Evolutionary conservation across 2,797 vertebrate genomes (phyloP).

Genomic region (Potorous gilbertii): DNA sequence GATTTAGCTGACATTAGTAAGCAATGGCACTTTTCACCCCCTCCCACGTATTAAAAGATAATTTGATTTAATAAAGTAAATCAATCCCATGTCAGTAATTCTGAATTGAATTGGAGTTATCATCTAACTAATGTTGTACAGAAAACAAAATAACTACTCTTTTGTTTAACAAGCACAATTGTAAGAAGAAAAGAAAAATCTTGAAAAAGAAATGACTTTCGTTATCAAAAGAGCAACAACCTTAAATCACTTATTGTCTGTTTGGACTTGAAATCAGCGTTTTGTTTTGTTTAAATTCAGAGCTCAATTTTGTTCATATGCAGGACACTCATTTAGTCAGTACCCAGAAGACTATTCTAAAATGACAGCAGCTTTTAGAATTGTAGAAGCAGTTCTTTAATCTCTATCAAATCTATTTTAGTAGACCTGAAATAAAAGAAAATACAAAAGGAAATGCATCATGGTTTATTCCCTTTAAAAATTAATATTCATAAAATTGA

Average conservation of each 20-base stretch:
- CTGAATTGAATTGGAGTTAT: not conserved
- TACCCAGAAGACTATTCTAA: conserved; percentile 27
- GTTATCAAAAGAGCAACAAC: conserved; percentile 29
- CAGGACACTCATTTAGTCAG: conserved; percentile 36
- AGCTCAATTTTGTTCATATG: not conserved
- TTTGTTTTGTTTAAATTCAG: conserved; percentile 44
- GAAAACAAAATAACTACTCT: not conserved
- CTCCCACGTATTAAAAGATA: conserved; percentile 21
- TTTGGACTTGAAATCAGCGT: conserved; percentile 25
- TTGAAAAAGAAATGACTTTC: conserved; percentile 13
- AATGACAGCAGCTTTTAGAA: conserved; percentile 22
- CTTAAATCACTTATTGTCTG: not conserved
- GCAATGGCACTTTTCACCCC: not conserved
- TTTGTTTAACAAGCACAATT: conserved; percentile 27
- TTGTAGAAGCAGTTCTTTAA: conserved; percentile 44
- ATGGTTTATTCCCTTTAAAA: not conserved
- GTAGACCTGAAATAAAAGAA: conserved; percentile 12
- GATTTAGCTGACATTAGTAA: not conserved
- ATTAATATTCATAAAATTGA: conserved; percentile 43
- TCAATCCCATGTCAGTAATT: not conserved
- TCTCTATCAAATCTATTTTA: conserved; percentile 39
- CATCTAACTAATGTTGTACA: not conserved
- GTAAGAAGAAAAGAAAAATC: conserved; percentile 23
- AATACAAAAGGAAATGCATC: not conserved
- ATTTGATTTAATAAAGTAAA: not conserved